These are phyloP conservation scores for Arrhopalites spinosus DNA, from an alignment of 2,888 invertebrate genomes.

Conservation along the genomic window DNA sequence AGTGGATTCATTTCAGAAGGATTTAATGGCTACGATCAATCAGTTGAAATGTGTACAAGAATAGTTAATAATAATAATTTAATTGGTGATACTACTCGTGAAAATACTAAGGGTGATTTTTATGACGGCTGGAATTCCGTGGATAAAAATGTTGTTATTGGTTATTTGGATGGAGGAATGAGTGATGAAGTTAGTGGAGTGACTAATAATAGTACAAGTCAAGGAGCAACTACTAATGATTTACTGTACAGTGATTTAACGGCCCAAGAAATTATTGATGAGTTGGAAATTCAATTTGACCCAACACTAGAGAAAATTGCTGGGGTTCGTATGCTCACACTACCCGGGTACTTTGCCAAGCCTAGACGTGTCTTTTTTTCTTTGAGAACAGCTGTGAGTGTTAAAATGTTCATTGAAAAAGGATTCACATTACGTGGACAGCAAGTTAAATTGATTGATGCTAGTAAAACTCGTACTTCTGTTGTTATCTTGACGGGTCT, in stretches of 20 bases:
- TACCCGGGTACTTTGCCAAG: not conserved
- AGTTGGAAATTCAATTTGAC: conserved; percentile 58
- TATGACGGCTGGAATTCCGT: conserved; percentile 46
- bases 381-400: conserved; percentile 56
- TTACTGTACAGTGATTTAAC: conserved; percentile 48
- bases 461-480: conserved; percentile 31
- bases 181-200: conserved; percentile 44
- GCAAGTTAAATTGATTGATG: conserved; percentile 30
- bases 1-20: too few species aligned
- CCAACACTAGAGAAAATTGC: conserved; percentile 57
- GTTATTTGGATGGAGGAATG: conserved; percentile 51
- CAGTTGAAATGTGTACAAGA: conserved; percentile 30
- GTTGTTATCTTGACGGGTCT: conserved; percentile 44
- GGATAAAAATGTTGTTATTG: conserved; percentile 50
- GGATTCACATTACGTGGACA: conserved; percentile 54
- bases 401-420: conserved; percentile 56
- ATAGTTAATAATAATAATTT: not conserved
- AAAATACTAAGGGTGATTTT: too few species aligned
- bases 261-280: conserved; percentile 60
- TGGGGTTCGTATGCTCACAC: conserved; percentile 58
- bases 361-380: conserved; percentile 59
- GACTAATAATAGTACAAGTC: not conserved
- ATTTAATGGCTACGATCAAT: conserved; percentile 37
- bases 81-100: not conserved
- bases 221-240: conserved; percentile 19